Base-by-base conservation (phyloP, 2,113 vertebrate species). In the Leiothrix lutea region DNA sequence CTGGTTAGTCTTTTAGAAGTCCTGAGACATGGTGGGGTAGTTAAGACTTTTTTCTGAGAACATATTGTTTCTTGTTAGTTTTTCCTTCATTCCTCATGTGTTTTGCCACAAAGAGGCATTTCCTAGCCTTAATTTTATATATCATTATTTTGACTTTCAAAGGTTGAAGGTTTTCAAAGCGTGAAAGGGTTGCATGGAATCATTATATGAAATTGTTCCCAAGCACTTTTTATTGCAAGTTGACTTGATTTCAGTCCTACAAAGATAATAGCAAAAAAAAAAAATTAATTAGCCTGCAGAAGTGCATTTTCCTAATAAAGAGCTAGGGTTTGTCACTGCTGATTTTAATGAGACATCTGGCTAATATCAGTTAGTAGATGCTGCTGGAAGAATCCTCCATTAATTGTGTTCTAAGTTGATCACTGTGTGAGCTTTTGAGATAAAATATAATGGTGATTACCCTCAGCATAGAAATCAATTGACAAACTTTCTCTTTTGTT, bases 271-370 rank as follows among this genome's bases (percentile, higher is more conserved):
- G 25, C 80, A 92, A 82, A 92, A 75, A 94, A 58, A n/a, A 54
- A 53, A 95, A 62, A 28, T 47, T 77, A 93, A 97, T 96, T 96
- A 96, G 94, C 45, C 91, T 80, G 77, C 57, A 80, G 60, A 96
- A 97, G 85, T 89, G 94, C 92, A 73, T 97, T 97, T 97, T 94
- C 81, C 84, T 94, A 65, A 66, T 93, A 53, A 95, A 95, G 95
- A 97, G 69, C 89, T 89, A 80, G 94, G 22, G 83, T 96, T 95
- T 97, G 95, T 97, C 79, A 88, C 67, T 95, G 83, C 87, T 93
- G 93, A 82, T 95, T 97, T 96, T 95, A 97, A 88, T 95, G 92
- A 95, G 87, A 98, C 97, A 98, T 97, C 97, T 98, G 97, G 93
- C 94, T 91, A 92, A 94, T 97, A 97, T 65, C 87, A 87, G 95